phyloP scores from a whole-genome alignment of 2,888 invertebrate species.

The Carterocephalus palaemon region DNA sequence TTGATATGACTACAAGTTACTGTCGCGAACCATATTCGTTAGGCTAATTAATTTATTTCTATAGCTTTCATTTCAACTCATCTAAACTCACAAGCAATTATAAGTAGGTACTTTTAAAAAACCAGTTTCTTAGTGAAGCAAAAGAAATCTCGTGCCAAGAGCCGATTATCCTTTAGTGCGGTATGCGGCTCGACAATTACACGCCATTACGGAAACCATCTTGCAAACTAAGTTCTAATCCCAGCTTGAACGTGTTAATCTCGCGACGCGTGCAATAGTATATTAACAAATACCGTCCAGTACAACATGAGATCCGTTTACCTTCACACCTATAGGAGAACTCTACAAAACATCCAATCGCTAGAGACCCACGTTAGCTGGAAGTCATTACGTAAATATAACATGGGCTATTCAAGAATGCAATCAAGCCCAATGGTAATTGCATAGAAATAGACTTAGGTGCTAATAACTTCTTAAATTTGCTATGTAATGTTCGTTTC shows the following conservation, averaged over 20 bases:
- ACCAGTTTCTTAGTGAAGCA: no score
- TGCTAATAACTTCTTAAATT: constrained; percentile 50
- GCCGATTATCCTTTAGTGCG: no score
- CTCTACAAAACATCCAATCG: not conserved
- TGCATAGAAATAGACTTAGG: constrained; percentile 54
- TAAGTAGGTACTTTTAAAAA: no score
- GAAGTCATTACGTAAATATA: not conserved
- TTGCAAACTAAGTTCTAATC: constrained; percentile 1
- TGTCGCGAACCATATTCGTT: no score
- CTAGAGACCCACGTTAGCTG: not conserved
- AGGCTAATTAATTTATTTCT: no score
- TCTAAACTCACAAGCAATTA: no score
- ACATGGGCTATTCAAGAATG: constrained; percentile 49
- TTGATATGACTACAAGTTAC: no score
- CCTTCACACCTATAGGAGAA: not conserved
- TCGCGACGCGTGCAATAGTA: not conserved
- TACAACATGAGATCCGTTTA: not conserved
- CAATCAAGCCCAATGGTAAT: constrained; percentile 47
- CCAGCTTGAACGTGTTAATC: constrained; percentile 7
- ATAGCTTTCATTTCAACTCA: no score
- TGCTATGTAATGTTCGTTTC: constrained; percentile 40
- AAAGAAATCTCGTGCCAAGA: no score
- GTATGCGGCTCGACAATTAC: no score
- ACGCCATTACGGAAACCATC: constrained; percentile 1
- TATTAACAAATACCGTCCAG: constrained; percentile 7